These are phyloP conservation scores for Junonia oenone DNA, from an alignment of 2,888 invertebrate species.

Conservation along the genomic window DNA sequence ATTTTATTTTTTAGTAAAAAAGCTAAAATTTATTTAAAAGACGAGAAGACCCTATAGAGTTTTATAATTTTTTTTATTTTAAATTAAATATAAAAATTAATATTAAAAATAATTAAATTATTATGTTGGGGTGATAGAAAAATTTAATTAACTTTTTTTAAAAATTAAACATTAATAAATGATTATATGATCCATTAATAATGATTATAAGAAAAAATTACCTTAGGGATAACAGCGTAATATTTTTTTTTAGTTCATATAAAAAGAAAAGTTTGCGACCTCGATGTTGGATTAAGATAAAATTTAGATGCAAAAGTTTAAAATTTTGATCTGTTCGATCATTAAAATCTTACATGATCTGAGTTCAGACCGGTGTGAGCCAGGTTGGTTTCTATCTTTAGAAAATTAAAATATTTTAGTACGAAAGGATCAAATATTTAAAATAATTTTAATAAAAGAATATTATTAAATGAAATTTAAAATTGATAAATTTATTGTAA, in stretches of 20 bases:
- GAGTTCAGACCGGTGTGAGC: conserved; percentile 87
- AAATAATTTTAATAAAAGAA: conserved; percentile 73
- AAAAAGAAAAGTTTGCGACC: conserved; percentile 88
- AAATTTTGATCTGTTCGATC: conserved; percentile 89
- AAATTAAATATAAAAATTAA: conserved; percentile 51
- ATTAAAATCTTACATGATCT: conserved; percentile 79
- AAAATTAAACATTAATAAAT: conserved; percentile 52
- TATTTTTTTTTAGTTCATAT: conserved; percentile 87
- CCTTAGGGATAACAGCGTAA: conserved; percentile 92
- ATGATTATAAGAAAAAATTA: conserved; percentile 85
- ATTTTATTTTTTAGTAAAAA: conserved; percentile 77
- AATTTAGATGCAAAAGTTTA: conserved; percentile 83
- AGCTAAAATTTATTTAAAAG: conserved; percentile 76
- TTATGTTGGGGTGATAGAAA: conserved; percentile 84
- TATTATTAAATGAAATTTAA: no score
- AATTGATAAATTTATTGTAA: no score
- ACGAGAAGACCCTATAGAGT: conserved; percentile 59
- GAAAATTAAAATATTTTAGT: conserved; percentile 81
- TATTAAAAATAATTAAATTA: conserved; percentile 50
- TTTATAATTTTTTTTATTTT: conserved; percentile 63
- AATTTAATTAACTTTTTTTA: conserved; percentile 79
- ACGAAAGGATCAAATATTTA: conserved; percentile 87
- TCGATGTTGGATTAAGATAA: conserved; percentile 93
- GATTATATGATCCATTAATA: conserved; percentile 77
- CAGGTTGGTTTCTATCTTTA: conserved; percentile 93